Evolutionary conservation across 1,140 invertebrate species (phyloP).

Genomic region (Drosophila nasuta): DNA sequence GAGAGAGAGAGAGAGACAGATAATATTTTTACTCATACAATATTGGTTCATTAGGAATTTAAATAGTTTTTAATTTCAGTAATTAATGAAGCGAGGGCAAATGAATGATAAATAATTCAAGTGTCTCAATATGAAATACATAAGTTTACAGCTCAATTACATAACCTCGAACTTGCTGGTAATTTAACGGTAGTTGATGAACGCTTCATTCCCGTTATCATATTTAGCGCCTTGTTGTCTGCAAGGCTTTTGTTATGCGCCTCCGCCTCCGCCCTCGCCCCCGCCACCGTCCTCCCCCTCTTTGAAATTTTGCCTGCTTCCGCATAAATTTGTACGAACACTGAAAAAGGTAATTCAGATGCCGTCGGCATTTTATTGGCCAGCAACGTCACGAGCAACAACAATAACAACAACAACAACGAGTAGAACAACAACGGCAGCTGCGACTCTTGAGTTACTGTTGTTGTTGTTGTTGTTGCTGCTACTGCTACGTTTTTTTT

Average conservation of each 20-base stretch:
- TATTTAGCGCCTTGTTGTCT: conserved; percentile 23
- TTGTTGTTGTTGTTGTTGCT: conserved; percentile 34
- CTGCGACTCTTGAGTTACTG: conserved; percentile 60
- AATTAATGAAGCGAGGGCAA: too few relatives aligned
- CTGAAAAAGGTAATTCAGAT: conserved; percentile 39
- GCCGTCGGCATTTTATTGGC: conserved; percentile 65
- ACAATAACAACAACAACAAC: conserved; percentile 11
- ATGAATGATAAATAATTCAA: too few relatives aligned
- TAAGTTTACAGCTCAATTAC: conserved; percentile 8
- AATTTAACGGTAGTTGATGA: conserved; percentile 3
- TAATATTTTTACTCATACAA: too few relatives aligned
- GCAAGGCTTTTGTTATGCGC: conserved; percentile 1
- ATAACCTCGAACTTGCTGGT: conserved; percentile 1
- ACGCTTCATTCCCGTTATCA: background rate
- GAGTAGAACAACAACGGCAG: conserved; percentile 33
- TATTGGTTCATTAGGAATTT: too few relatives aligned
- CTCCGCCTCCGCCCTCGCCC: too few relatives aligned
- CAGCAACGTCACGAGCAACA: conserved; percentile 14
- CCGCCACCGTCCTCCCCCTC: background rate
- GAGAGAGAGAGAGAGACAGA: too few relatives aligned
- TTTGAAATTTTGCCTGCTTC: background rate
- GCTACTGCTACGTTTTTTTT: conserved; percentile 66
- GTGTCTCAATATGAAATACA: background rate
- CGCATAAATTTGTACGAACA: conserved; percentile 16
- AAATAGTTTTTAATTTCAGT: too few relatives aligned